A percentile compares a stretch with the other conserved stretches of the same genome.
Conservation (phyloP, 2,797 vertebrate species). For the Psittacula derbiana region DNA sequence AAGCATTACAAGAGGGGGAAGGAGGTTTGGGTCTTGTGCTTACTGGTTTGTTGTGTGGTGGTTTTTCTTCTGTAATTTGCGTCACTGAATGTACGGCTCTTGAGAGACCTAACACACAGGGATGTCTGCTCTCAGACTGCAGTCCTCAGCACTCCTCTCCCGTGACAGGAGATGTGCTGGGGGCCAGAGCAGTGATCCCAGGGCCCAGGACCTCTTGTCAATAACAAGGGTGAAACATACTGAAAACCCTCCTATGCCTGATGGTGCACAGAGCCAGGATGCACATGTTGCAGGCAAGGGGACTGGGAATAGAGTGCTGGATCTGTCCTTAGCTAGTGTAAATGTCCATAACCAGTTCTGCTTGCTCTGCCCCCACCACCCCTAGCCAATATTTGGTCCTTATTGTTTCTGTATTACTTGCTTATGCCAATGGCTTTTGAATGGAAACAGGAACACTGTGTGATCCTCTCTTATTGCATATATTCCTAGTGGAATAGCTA, state of each 20-base stretch:
- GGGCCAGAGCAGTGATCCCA: not conserved
- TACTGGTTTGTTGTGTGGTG: not conserved
- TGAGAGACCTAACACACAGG: not conserved
- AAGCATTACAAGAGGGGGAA: not conserved
- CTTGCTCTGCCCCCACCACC: not conserved
- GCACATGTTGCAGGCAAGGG: rapidly evolving
- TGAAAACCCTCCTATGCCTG: no score
- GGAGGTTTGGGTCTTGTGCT: not conserved
- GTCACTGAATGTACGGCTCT: not conserved
- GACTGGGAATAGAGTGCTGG: not conserved
- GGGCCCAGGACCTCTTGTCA: rapidly evolving
- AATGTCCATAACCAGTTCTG: not conserved
- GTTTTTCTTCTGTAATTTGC: not conserved
- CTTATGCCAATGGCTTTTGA: not conserved
- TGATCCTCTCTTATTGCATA: not conserved
- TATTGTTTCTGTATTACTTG: not conserved
- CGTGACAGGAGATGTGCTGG: rapidly evolving
- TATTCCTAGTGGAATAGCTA: not conserved
- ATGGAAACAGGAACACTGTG: not conserved
- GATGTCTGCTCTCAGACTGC: not conserved
- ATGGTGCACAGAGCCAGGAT: rapidly evolving
- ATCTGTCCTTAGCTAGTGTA: no score
- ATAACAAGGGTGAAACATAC: not conserved
- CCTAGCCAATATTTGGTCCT: rapidly evolving
- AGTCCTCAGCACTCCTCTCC: not conserved